phyloP scores from a whole-genome alignment of 2,888 invertebrate species.

The Plemyria rubiginata region DNA sequence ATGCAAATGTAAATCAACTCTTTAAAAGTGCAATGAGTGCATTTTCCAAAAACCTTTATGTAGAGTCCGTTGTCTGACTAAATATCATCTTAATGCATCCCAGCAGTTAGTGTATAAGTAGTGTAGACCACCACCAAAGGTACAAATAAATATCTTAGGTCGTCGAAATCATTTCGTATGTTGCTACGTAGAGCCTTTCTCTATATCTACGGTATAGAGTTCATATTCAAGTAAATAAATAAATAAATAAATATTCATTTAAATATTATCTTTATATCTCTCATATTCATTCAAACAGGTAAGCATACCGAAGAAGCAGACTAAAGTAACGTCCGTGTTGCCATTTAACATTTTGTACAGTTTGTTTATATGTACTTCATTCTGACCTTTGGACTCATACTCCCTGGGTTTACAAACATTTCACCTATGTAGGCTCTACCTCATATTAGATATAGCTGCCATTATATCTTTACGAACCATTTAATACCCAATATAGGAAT shows the following conservation, averaged over 20 bases:
- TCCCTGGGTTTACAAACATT: no score
- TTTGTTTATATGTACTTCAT: no score
- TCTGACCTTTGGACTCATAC: no score
- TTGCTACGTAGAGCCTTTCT: slow-evolving; percentile 1
- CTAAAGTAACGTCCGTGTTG: no score
- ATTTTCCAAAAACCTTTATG: slow-evolving; percentile 2
- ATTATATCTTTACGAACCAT: no score
- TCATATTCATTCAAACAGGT: not conserved
- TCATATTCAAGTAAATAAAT: no score
- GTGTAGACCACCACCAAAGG: not conserved
- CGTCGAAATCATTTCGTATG: not conserved
- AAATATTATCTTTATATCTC: not conserved
- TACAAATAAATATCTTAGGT: slow-evolving; percentile 4
- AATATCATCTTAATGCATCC: not conserved
- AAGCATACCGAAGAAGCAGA: no score
- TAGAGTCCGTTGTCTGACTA: slow-evolving; percentile 4
- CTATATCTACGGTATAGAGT: not conserved
- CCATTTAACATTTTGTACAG: no score
- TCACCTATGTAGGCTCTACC: no score
- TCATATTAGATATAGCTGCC: no score
- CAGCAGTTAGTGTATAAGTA: not conserved
- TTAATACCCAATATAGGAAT: no score
- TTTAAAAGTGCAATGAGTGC: slow-evolving; percentile 13
- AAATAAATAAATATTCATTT: not conserved
- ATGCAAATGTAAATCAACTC: slow-evolving; percentile 13